Evolutionary conservation across 2,797 vertebrate genomes (phyloP).

Genomic region (Kryptolebias ocellatus): DNA sequence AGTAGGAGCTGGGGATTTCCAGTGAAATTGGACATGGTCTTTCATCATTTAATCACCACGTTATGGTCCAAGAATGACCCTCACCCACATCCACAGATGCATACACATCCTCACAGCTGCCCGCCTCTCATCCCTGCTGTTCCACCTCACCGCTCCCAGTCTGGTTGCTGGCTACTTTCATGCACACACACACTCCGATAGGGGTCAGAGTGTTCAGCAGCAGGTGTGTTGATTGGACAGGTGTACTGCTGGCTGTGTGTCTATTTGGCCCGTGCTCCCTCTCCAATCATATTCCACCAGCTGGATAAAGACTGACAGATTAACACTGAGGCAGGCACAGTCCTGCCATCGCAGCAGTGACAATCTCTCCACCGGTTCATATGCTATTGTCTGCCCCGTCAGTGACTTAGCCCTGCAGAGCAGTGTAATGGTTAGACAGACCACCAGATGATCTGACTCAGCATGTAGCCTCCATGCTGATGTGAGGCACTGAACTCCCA

Average conservation of each 20-base stretch:
- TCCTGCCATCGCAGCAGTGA: slow-evolving; percentile 54
- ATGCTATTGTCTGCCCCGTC: slow-evolving; percentile 53
- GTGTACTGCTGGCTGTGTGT: slow-evolving; percentile 54
- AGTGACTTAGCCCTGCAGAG: slow-evolving; percentile 62
- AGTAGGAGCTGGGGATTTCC: slow-evolving; percentile 36
- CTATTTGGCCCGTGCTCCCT: slow-evolving; percentile 41
- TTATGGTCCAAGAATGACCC: slow-evolving; percentile 73
- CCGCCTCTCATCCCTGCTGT: slow-evolving; percentile 38
- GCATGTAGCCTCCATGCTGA: slow-evolving; percentile 36
- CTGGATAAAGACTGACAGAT: slow-evolving; percentile 71
- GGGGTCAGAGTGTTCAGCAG: slow-evolving; percentile 62
- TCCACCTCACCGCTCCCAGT: slow-evolving; percentile 42
- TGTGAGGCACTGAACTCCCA: slow-evolving; percentile 30
- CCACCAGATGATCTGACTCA: slow-evolving; percentile 64
- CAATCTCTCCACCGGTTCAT: slow-evolving; percentile 41
- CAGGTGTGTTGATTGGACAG: slow-evolving; percentile 75
- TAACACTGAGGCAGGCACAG: slow-evolving; percentile 60
- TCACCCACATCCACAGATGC: slow-evolving; percentile 41
- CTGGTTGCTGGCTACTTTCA: slow-evolving; percentile 21
- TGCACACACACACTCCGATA: slow-evolving; percentile 23
- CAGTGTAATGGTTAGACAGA: slow-evolving; percentile 60
- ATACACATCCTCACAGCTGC: slow-evolving; percentile 21
- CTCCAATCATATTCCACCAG: slow-evolving; percentile 62
- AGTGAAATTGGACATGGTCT: slow-evolving; percentile 71
- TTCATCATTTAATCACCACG: slow-evolving; percentile 79